A percentile compares a stretch with the other conserved stretches of the same genome.
Conservation (phyloP, 1,140 invertebrate species). For the Drosophila pallidifrons region DNA sequence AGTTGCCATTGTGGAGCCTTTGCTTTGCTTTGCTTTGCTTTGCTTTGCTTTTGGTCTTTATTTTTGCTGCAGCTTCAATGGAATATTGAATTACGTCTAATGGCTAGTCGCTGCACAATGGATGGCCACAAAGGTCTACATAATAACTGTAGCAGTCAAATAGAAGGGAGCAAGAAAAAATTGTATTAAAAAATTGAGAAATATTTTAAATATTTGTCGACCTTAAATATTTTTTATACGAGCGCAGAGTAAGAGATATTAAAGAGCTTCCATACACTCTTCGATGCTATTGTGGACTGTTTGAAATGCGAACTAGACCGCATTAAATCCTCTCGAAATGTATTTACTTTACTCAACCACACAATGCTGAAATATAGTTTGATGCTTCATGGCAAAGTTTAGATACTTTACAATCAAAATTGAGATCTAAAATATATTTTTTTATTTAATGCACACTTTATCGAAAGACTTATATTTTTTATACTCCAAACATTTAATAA, state of each 20-base stretch:
- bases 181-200: conserved; percentile 58
- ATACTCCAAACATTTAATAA: too few relatives aligned
- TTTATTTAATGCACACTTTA: background rate
- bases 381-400: background rate
- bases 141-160: conserved; percentile 37
- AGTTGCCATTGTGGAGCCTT: conserved; percentile 38
- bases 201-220: conserved; percentile 73
- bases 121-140: conserved; percentile 44
- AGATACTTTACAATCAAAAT: conserved; percentile 22
- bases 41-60: conserved; percentile 17
- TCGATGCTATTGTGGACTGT: background rate
- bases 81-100: conserved; percentile 81
- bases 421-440: background rate
- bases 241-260: conserved; percentile 22
- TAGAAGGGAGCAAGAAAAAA: conserved; percentile 17
- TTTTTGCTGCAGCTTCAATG: conserved; percentile 49
- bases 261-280: conserved; percentile 13
- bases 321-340: conserved; percentile 39
- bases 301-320: conserved; percentile 37
- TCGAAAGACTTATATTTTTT: background rate
- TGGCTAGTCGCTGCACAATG: conserved; percentile 58
- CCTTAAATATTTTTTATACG: conserved; percentile 51
- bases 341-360: conserved; percentile 40
- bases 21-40: conserved; percentile 26
- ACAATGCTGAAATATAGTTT: background rate